These are phyloP conservation scores for Drosophila hydei DNA, from an alignment of 1,140 invertebrate genomes.

Conservation along the genomic window DNA sequence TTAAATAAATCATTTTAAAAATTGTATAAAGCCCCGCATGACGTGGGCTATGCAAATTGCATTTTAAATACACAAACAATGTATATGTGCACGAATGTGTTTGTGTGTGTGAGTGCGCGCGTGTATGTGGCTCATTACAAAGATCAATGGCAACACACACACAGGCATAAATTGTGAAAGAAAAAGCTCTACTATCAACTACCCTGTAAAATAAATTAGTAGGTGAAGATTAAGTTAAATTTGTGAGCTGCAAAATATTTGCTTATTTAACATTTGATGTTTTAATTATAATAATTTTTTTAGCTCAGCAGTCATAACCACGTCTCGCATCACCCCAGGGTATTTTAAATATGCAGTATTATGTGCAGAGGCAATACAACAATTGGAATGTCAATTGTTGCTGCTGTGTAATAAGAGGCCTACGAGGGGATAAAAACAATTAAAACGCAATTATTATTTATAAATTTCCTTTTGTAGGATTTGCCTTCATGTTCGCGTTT, in stretches of 20 bases:
- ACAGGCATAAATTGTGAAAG: neutral
- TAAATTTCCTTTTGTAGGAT: too few species aligned
- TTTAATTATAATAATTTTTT: too few species aligned
- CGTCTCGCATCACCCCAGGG: neutral
- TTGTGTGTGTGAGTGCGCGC: neutral
- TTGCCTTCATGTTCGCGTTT: too few species aligned
- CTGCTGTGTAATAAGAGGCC: constrained; percentile 22
- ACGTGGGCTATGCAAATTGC: constrained; percentile 53
- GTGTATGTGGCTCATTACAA: constrained; percentile 3
- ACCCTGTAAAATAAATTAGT: neutral
- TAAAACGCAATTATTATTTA: constrained; percentile 9
- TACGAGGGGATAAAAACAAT: constrained; percentile 1
- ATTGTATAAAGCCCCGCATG: constrained; percentile 55
- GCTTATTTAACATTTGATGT: too few species aligned
- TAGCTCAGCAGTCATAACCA: neutral
- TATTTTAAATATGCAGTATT: constrained; percentile 2
- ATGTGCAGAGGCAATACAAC: constrained; percentile 7
- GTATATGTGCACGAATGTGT: constrained; percentile 1
- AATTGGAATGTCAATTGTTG: constrained; percentile 68
- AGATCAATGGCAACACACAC: constrained; percentile 6
- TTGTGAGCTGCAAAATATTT: too few species aligned
- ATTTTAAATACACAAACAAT: constrained; percentile 62
- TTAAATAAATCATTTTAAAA: constrained; percentile 75
- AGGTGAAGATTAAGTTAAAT: neutral
- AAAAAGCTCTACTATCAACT: neutral